Percentiles rank a stretch among this genome's conserved stretches.
phyloP scores from a whole-genome alignment of 2,888 invertebrate species.

The Copidosoma aretas region DNA sequence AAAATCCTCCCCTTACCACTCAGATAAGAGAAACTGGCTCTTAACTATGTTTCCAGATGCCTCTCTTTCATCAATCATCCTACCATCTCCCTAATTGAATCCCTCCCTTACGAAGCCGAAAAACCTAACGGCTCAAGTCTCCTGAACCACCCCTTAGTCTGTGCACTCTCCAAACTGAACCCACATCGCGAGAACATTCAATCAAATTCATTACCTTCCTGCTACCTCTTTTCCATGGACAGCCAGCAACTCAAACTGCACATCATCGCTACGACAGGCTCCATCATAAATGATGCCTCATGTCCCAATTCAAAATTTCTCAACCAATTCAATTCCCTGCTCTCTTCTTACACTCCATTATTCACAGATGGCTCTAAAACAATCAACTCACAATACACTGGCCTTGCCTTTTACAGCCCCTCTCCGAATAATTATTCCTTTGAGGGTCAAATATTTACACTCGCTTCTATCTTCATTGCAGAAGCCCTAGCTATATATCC shows the following conservation, averaged over 20 bases:
- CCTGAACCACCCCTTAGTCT: not conserved
- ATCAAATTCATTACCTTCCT: not conserved
- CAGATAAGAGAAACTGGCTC: not conserved
- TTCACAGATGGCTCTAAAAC: slow-evolving; percentile 39
- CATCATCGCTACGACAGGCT: not conserved
- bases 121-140: not conserved
- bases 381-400: not conserved
- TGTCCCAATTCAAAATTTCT: not conserved
- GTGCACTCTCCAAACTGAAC: not conserved
- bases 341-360: slow-evolving; percentile 9
- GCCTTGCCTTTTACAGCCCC: slow-evolving; percentile 25
- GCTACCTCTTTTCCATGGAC: not conserved
- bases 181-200: not conserved
- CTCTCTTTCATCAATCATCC: slow-evolving; percentile 2
- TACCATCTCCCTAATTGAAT: not conserved
- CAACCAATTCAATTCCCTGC: not conserved
- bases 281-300: not conserved
- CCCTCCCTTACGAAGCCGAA: not conserved
- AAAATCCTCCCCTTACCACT: not conserved
- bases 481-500: slow-evolving; percentile 17
- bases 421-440: not conserved
- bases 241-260: not conserved
- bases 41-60: not conserved
- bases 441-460: not conserved
- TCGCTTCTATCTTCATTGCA: slow-evolving; percentile 33